These are phyloP conservation scores for Alectoris magna DNA, from an alignment of 2,797 vertebrate genomes.

Conservation along the genomic window DNA sequence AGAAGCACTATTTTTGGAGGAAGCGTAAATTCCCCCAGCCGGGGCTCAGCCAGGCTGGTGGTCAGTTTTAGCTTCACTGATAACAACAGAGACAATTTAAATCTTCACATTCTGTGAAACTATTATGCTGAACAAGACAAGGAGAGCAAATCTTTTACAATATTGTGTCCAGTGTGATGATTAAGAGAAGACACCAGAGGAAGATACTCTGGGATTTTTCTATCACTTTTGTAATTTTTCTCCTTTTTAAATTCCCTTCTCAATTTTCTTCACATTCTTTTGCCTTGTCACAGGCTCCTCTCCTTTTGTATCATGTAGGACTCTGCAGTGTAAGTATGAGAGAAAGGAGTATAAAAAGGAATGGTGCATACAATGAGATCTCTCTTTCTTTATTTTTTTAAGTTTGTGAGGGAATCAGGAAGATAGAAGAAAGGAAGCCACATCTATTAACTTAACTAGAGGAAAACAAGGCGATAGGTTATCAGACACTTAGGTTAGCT, in stretches of 20 bases:
- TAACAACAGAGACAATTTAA: neutral
- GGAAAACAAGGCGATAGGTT: neutral
- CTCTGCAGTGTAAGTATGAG: neutral
- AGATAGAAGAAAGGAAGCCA: neutral
- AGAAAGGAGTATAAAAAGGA: neutral
- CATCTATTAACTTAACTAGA: neutral
- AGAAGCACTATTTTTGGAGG: neutral
- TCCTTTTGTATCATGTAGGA: constrained; percentile 1
- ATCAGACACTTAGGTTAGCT: neutral
- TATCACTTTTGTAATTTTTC: neutral
- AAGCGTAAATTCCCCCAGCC: neutral
- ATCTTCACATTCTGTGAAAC: neutral
- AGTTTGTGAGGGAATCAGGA: neutral
- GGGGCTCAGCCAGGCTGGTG: neutral
- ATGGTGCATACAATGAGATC: neutral
- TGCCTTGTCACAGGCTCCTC: neutral
- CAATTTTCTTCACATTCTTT: constrained; percentile 22
- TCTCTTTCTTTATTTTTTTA: neutral
- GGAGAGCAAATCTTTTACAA: neutral
- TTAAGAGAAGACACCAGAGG: neutral
- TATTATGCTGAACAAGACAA: neutral
- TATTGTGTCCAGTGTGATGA: fast-evolving
- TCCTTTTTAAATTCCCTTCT: neutral
- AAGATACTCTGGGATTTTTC: neutral
- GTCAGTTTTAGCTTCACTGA: neutral